Percentiles rank a stretch among this genome's conserved stretches.
Conservation (phyloP, 1,140 invertebrate species). For the Streblospio benedicti region DNA sequence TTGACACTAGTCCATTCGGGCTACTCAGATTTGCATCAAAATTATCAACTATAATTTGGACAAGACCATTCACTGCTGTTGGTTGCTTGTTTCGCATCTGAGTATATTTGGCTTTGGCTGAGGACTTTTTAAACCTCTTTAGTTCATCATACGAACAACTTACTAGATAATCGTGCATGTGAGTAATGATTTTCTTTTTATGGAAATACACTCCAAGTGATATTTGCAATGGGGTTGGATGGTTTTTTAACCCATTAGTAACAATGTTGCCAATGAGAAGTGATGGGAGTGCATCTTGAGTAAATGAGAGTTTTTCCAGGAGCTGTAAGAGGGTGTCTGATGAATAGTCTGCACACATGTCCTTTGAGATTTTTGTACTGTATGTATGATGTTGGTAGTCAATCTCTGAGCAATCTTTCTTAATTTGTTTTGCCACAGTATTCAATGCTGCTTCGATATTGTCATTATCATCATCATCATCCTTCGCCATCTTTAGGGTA, state of each 20-base stretch:
- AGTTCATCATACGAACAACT: conserved; percentile 23
- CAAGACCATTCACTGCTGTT: not conserved
- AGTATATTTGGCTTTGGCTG: conserved; percentile 7
- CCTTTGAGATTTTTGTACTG: not conserved
- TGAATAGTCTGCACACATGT: not conserved
- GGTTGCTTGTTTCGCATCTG: conserved; percentile 2
- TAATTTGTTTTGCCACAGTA: too few species aligned
- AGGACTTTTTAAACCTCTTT: conserved; percentile 19
- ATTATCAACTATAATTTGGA: conserved; percentile 19
- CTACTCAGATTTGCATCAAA: conserved; percentile 10
- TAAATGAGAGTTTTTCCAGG: not conserved
- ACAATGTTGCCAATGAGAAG: conserved; percentile 19
- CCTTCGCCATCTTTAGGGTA: conserved; percentile 9
- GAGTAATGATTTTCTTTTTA: conserved; percentile 10
- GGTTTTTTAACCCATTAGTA: conserved; percentile 13
- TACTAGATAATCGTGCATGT: conserved; percentile 15
- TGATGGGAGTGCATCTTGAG: conserved; percentile 10
- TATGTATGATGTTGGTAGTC: conserved; percentile 1
- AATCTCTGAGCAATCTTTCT: too few species aligned
- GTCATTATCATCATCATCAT: too few species aligned
- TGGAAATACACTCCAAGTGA: conserved; percentile 15
- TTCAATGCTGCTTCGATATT: too few species aligned
- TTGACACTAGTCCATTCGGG: not conserved
- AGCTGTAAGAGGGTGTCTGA: not conserved
- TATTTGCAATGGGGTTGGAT: conserved; percentile 16